phyloP scores from a whole-genome alignment of 2,113 vertebrate genomes.

The Atlantisia rogersi region DNA sequence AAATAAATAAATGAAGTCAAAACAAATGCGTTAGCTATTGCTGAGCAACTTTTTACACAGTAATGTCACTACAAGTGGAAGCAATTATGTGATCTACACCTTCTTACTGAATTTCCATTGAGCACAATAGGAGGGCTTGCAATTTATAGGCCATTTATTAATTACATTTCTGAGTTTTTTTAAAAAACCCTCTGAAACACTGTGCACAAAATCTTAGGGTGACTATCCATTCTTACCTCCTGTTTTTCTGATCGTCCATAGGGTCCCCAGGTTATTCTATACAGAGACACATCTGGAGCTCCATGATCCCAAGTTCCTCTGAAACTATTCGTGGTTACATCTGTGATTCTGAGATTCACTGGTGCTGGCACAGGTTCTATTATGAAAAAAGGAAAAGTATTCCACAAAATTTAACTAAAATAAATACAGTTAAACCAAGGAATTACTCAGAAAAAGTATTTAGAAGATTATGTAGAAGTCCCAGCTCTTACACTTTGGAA shows the following conservation, averaged over 20 bases:
- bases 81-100: background rate
- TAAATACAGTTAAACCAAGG: background rate
- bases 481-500: background rate
- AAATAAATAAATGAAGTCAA: background rate
- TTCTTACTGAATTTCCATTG: background rate
- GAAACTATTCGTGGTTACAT: constrained; percentile 87
- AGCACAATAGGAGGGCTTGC: background rate
- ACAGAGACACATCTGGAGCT: constrained; percentile 90
- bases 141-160: background rate
- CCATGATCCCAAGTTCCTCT: constrained; percentile 91
- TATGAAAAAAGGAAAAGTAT: background rate
- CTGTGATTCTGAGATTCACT: constrained; percentile 85
- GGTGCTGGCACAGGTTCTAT: constrained; percentile 89
- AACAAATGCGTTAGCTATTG: background rate
- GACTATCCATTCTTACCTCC: constrained; percentile 60
- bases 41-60: background rate
- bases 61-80: background rate
- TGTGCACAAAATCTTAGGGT: background rate
- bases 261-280: constrained; percentile 87
- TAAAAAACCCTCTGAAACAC: background rate
- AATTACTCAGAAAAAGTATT: background rate
- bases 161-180: background rate
- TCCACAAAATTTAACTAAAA: background rate
- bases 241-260: constrained; percentile 72
- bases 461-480: background rate